Evolutionary conservation across 1,140 invertebrate genomes (phyloP).

Genomic region (Neelides sp.): DNA sequence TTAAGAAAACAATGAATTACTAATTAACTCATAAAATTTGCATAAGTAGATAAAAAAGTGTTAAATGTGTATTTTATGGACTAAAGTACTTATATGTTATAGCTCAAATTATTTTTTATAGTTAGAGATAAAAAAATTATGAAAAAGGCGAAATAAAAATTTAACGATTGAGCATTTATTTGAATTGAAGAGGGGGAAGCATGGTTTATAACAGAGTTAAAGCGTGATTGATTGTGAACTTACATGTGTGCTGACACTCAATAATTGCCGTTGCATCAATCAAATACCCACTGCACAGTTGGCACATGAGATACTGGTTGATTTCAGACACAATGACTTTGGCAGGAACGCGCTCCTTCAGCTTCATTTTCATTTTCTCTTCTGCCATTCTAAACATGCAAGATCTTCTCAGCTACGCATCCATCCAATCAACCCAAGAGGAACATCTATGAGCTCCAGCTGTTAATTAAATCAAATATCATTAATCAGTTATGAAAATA

Average conservation of each 20-base stretch:
- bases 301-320: slow-evolving; percentile 40
- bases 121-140: neutral
- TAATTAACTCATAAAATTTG: too few species aligned
- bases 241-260: slow-evolving; percentile 49
- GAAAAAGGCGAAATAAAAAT: neutral
- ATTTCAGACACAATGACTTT: slow-evolving; percentile 24
- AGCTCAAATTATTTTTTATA: too few species aligned
- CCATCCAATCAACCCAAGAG: too few species aligned
- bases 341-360: slow-evolving; percentile 24
- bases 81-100: too few species aligned
- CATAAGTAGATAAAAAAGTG: too few species aligned
- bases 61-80: too few species aligned
- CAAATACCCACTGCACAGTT: slow-evolving; percentile 46
- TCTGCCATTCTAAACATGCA: too few species aligned
- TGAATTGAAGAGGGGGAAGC: neutral
- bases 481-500: too few species aligned
- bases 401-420: too few species aligned
- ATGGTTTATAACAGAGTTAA: neutral
- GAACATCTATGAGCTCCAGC: too few species aligned
- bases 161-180: neutral
- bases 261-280: slow-evolving; percentile 49
- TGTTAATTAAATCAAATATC: too few species aligned
- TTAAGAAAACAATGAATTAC: too few species aligned
- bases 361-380: slow-evolving; percentile 6
- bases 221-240: slow-evolving; percentile 24